Evolutionary conservation across 2,113 vertebrate species (phyloP).

Genomic region (Microcebus lehilahytsara): DNA sequence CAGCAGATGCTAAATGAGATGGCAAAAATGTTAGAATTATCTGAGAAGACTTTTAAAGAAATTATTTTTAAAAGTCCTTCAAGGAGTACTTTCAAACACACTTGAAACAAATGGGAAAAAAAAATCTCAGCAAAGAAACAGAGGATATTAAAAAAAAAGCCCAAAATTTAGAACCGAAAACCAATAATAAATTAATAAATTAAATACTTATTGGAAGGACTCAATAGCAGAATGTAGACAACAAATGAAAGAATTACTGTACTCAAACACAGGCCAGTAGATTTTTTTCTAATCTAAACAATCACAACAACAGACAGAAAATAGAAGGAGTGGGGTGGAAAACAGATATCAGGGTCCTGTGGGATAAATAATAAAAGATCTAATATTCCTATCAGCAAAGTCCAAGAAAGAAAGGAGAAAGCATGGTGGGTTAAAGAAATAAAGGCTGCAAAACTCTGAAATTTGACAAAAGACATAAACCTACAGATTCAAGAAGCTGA

Average conservation of each 20-base stretch:
- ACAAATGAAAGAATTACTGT: not conserved
- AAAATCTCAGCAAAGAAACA: not conserved
- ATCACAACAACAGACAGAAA: not conserved
- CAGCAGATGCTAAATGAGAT: not conserved
- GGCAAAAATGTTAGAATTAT: not conserved
- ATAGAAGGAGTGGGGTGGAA: not conserved
- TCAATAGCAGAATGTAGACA: not conserved
- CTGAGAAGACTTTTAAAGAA: not conserved
- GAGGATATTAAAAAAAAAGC: not conserved
- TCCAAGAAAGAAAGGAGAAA: not conserved
- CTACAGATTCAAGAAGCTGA: not conserved
- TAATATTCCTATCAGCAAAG: not conserved
- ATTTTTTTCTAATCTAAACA: not conserved
- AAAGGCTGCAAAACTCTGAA: not conserved
- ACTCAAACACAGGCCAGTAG: not conserved
- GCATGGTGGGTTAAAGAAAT: not conserved
- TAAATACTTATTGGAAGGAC: not conserved
- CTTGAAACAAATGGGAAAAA: not conserved
- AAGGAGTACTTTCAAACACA: not conserved
- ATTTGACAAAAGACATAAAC: not conserved
- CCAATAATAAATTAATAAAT: not conserved
- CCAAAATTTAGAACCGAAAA: not conserved
- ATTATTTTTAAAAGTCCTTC: slow-evolving; percentile 15
- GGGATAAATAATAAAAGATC: not conserved
- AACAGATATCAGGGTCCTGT: not conserved